Evolutionary conservation across 2,797 vertebrate genomes (phyloP).

Genomic region (Valencia hispanica): DNA sequence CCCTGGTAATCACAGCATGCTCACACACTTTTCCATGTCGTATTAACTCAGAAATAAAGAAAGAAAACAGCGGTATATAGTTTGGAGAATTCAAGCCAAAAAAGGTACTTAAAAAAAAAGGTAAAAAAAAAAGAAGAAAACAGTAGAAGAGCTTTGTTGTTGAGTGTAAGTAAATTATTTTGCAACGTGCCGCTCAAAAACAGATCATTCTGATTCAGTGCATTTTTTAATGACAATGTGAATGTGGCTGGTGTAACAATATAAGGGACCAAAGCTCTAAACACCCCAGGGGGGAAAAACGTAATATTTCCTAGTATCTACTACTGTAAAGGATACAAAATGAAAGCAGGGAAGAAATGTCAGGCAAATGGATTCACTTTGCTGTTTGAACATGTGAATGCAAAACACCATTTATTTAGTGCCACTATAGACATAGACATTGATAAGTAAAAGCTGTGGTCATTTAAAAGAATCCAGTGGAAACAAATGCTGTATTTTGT

Average conservation of each 20-base stretch:
- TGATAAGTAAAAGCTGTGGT: neutral
- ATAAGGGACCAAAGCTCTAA: neutral
- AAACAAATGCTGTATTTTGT: neutral
- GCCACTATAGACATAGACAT: neutral
- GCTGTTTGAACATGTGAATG: constrained; percentile 5
- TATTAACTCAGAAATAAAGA: constrained; percentile 5
- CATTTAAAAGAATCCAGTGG: neutral
- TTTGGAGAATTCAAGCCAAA: neutral
- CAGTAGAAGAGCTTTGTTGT: neutral
- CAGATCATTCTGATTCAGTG: neutral
- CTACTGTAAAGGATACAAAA: neutral
- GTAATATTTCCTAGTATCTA: neutral
- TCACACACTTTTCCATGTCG: constrained; percentile 7
- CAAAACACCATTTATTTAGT: neutral
- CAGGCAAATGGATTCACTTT: neutral
- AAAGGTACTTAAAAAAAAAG: neutral
- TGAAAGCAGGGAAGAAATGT: neutral
- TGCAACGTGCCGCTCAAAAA: neutral
- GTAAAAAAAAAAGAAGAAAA: neutral
- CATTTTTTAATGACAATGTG: neutral
- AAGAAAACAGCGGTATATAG: neutral
- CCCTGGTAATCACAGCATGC: constrained; percentile 85
- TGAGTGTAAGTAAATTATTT: neutral
- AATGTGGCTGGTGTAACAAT: neutral
- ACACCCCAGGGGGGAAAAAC: neutral